These are phyloP conservation scores for Alsophila aescularia DNA, from an alignment of 2,888 invertebrate species.

Conservation along the genomic window DNA sequence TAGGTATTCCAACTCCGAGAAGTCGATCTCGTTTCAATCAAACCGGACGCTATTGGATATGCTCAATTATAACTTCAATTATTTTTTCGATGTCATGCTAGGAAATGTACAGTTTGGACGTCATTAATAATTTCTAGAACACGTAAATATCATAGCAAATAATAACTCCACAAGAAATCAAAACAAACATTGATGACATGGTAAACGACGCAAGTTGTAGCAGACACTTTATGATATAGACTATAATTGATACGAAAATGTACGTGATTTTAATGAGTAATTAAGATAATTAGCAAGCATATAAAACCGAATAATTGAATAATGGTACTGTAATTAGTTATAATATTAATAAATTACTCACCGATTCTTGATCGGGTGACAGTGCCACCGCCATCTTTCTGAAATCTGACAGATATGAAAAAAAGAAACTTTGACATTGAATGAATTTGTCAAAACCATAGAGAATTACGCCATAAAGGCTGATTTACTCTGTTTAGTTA, in stretches of 20 bases:
- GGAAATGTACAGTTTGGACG: no score
- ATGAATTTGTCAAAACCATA: no score
- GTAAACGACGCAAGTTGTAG: slow-evolving; percentile 62
- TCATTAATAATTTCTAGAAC: not conserved
- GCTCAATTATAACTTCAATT: not conserved
- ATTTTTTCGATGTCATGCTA: not conserved
- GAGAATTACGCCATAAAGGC: no score
- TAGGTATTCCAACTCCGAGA: slow-evolving; percentile 26
- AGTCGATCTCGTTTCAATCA: slow-evolving; percentile 28
- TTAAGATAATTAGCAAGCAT: not conserved
- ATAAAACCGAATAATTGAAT: not conserved
- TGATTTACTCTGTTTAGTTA: no score
- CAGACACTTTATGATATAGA: slow-evolving; percentile 2
- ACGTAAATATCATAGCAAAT: slow-evolving; percentile 31
- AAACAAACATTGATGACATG: slow-evolving; percentile 83
- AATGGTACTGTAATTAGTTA: not conserved
- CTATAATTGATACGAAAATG: not conserved
- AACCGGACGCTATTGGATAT: slow-evolving; percentile 18
- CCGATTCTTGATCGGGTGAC: slow-evolving; percentile 91
- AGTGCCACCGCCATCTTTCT: slow-evolving; percentile 88
- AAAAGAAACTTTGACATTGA: slow-evolving; percentile 8
- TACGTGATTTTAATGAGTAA: not conserved
- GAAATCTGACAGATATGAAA: slow-evolving; percentile 25
- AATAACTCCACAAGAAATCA: slow-evolving; percentile 60
- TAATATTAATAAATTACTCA: slow-evolving; percentile 76